A percentile compares a stretch with the other conserved stretches of the same genome.
phyloP scores from a whole-genome alignment of 2,113 vertebrate genomes.

The Synchiropus splendidus region DNA sequence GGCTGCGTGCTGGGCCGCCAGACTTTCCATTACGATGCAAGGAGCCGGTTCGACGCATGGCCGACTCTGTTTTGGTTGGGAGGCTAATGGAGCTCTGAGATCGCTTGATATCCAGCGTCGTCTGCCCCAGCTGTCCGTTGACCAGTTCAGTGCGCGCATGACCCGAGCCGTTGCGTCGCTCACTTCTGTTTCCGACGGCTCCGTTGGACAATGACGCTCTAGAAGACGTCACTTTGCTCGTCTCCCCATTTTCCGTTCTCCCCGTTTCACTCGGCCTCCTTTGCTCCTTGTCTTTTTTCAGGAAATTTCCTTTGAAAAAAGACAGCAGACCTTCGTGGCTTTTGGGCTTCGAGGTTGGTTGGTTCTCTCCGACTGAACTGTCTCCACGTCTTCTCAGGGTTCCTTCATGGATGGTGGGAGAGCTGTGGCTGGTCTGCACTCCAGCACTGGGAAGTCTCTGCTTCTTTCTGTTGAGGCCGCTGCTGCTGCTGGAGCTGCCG shows the following conservation, averaged over 20 bases:
- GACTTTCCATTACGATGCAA: conserved; percentile 60
- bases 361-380: conserved; percentile 16
- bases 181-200: conserved; percentile 29
- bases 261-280: conserved; percentile 49
- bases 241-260: conserved; percentile 14
- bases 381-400: conserved; percentile 38
- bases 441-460: conserved; percentile 28
- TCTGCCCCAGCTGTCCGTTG: conserved; percentile 45
- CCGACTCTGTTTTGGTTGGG: conserved; percentile 58
- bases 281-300: conserved; percentile 65
- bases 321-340: conserved; percentile 60
- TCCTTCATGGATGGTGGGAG: conserved; percentile 43
- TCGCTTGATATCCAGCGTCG: conserved; percentile 59
- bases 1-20: conserved; percentile 17
- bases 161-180: conserved; percentile 32
- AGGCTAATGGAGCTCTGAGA: conserved; percentile 78
- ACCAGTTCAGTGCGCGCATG: conserved; percentile 32
- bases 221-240: conserved; percentile 28
- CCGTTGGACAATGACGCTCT: conserved; percentile 50
- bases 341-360: conserved; percentile 33
- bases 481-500: conserved; percentile 42
- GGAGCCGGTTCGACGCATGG: conserved; percentile 58
- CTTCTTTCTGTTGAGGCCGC: conserved; percentile 43
- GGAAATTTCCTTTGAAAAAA: conserved; percentile 66
- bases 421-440: conserved; percentile 39